Conservation (phyloP, 2,888 invertebrate genomes). For the Tachystola acroxantha region DNA sequence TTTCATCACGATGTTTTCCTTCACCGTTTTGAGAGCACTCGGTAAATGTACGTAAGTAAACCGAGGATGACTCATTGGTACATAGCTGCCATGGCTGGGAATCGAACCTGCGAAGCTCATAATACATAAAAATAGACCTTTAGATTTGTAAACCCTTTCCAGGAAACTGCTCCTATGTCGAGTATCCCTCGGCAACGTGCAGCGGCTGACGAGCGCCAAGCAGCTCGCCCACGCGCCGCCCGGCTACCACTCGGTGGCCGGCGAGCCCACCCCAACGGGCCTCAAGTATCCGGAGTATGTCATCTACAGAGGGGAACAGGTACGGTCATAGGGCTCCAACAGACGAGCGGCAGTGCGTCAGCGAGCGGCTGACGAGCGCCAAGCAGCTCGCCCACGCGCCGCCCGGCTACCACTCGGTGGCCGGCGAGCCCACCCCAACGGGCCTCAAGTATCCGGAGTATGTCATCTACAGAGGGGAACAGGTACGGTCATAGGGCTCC, state of each 20-base stretch:
- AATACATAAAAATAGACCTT: no score
- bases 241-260: constrained; percentile 82
- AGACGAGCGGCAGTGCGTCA: no score
- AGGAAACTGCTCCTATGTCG: not conserved
- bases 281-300: not conserved
- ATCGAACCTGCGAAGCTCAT: no score
- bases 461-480: constrained; percentile 93
- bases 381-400: not conserved
- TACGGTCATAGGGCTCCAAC: no score
- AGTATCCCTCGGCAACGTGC: not conserved
- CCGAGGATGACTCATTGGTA: no score
- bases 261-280: not conserved
- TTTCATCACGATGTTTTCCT: no score
- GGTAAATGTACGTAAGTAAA: no score
- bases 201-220: not conserved
- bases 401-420: not conserved
- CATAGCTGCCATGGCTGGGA: no score
- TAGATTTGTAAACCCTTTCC: no score
- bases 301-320: constrained; percentile 1
- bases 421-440: not conserved
- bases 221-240: constrained; percentile 89
- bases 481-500: no score
- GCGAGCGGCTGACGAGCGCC: not conserved
- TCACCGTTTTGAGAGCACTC: no score
- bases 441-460: constrained; percentile 81